Percentiles rank a stretch among this genome's conserved stretches.
phyloP scores from a whole-genome alignment of 2,797 vertebrate species.

The Pogonophryne albipinna region DNA sequence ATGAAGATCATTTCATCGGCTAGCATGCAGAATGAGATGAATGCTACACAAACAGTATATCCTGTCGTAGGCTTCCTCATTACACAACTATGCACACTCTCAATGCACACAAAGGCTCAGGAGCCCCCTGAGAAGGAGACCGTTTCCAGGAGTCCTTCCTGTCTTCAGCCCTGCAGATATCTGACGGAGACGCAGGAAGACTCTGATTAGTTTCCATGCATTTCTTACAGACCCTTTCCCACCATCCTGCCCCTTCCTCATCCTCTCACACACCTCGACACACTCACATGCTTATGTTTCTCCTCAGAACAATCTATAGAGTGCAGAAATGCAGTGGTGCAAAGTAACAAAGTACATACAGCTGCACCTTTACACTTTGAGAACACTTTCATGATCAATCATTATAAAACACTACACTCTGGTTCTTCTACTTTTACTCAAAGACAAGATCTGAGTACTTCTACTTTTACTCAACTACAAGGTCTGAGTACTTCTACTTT shows the following conservation, averaged over 20 bases:
- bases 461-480: too few relatives aligned
- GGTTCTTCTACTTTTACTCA: too few relatives aligned
- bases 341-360: too few relatives aligned
- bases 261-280: conserved; percentile 36
- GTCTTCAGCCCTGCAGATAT: conserved; percentile 69
- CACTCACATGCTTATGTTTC: background rate
- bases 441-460: too few relatives aligned
- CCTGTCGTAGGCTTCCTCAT: conserved; percentile 13
- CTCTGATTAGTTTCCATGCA: conserved; percentile 76
- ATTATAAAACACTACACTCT: too few relatives aligned
- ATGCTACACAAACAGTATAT: conserved; percentile 6
- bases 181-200: conserved; percentile 78
- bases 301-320: conserved; percentile 34
- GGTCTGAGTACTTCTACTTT: too few relatives aligned
- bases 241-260: conserved; percentile 54
- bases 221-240: conserved; percentile 58
- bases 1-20: conserved; percentile 18
- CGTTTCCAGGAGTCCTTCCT: conserved; percentile 78
- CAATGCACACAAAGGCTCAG: conserved; percentile 31
- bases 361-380: too few relatives aligned
- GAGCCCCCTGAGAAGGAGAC: conserved; percentile 64
- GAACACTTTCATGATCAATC: too few relatives aligned
- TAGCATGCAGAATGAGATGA: conserved; percentile 4
- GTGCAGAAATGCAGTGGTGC: background rate
- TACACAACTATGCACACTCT: background rate